Evolutionary conservation across 1,140 invertebrate species (phyloP).

Genomic region (Pissodes strobi): DNA sequence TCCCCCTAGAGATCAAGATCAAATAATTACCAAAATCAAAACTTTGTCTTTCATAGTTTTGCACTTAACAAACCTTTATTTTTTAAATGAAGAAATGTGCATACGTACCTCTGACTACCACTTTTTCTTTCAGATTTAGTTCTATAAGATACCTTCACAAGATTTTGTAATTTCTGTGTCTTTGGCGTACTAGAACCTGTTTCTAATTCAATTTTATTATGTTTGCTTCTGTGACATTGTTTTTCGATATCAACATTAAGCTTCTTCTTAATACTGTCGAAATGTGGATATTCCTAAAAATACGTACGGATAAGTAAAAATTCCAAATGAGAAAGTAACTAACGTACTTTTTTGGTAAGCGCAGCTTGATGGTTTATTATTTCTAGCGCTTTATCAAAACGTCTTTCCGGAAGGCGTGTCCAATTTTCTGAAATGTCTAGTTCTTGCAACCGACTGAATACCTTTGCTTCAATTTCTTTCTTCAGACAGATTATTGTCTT

Average conservation of each 20-base stretch:
- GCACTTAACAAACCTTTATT: too few species aligned
- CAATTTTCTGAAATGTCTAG: conserved; percentile 49
- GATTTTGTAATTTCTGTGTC: conserved; percentile 9
- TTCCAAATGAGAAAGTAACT: not conserved
- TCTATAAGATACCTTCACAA: conserved; percentile 14
- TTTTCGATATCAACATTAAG: conserved; percentile 21
- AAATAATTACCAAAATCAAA: too few species aligned
- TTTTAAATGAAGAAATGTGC: too few species aligned
- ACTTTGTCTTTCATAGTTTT: too few species aligned
- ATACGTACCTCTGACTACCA: not conserved
- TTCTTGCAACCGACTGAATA: conserved; percentile 41
- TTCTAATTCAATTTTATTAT: conserved; percentile 6
- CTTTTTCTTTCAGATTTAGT: conserved; percentile 10
- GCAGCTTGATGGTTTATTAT: conserved; percentile 49
- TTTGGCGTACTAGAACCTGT: not conserved
- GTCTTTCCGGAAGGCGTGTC: conserved; percentile 47
- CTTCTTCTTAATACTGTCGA: conserved; percentile 32
- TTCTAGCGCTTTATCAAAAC: conserved; percentile 45
- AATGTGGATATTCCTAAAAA: conserved; percentile 33
- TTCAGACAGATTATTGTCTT: conserved; percentile 4
- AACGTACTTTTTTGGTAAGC: conserved; percentile 43
- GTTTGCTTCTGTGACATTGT: not conserved
- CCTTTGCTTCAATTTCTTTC: conserved; percentile 39
- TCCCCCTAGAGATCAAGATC: too few species aligned
- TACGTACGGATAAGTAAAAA: not conserved